phyloP scores from a whole-genome alignment of 23 tunicate genomes.

The Ciona savignyi region DNA sequence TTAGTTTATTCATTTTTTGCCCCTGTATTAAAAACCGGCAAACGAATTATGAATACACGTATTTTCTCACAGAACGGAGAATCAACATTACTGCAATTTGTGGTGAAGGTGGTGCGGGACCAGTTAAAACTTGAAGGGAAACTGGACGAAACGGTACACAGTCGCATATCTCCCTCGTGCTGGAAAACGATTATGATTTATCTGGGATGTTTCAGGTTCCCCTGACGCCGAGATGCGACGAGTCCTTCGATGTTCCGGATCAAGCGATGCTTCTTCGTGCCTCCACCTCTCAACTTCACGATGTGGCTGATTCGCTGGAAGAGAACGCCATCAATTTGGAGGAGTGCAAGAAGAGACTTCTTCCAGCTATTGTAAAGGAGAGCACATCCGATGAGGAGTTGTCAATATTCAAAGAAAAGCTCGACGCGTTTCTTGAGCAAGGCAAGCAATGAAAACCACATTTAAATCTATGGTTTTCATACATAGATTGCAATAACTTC shows the following conservation, averaged over 20 bases:
- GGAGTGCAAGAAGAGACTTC: conserved; percentile 60
- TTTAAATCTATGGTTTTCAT: not conserved
- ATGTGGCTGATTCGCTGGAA: conserved; percentile 56
- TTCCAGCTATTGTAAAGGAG: conserved; percentile 43
- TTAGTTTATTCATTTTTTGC: no score
- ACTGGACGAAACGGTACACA: conserved; percentile 10
- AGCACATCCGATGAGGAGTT: conserved; percentile 57
- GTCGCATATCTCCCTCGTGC: not conserved
- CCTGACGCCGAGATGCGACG: conserved; percentile 28
- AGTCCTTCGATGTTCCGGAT: conserved; percentile 41
- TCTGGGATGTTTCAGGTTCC: not conserved
- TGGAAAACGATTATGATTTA: not conserved
- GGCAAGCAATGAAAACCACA: conserved; percentile 32
- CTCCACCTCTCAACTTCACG: conserved; percentile 16
- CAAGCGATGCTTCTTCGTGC: conserved; percentile 28
- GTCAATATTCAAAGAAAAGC: conserved; percentile 25
- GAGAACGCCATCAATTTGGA: conserved; percentile 26
- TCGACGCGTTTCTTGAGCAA: conserved; percentile 44
- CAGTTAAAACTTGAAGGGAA: conserved; percentile 54
- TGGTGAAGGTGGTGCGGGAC: conserved; percentile 45
- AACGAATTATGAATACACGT: not conserved
- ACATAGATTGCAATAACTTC: no score
- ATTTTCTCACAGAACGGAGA: conserved; percentile 54
- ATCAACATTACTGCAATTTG: conserved; percentile 31
- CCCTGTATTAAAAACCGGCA: no score